phyloP scores from a whole-genome alignment of 1,140 invertebrate species.

The Pachyrhynchus sulphureomaculatus region DNA sequence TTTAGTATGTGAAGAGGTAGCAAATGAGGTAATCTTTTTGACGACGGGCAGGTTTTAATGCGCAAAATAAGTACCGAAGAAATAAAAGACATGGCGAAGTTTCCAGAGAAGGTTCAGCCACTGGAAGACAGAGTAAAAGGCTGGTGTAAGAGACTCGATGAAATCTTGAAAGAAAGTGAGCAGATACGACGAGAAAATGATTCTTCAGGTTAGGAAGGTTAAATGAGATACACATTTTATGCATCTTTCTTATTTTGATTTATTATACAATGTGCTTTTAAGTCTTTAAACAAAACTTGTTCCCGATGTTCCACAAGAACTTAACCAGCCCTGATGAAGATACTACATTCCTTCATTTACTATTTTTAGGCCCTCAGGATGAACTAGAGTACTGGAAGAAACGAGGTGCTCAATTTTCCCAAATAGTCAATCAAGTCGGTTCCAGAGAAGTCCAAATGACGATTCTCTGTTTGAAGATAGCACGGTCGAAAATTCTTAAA shows the following conservation, averaged over 20 bases:
- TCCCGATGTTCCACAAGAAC: no score
- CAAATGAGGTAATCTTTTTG: slow-evolving; percentile 73
- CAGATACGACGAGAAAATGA: slow-evolving; percentile 91
- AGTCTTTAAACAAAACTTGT: no score
- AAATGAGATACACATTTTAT: no score
- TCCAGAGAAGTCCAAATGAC: slow-evolving; percentile 72
- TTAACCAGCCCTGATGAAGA: no score
- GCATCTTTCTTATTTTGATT: no score
- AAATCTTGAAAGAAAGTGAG: slow-evolving; percentile 81
- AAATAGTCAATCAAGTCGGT: slow-evolving; percentile 81
- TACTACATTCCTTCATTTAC: no score
- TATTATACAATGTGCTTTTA: no score
- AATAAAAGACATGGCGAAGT: slow-evolving; percentile 66
- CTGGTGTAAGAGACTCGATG: slow-evolving; percentile 73
- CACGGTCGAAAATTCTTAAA: slow-evolving; percentile 82
- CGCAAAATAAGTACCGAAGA: slow-evolving; percentile 58
- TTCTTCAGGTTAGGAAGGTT: slow-evolving; percentile 74
- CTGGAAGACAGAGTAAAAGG: slow-evolving; percentile 69
- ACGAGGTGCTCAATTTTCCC: slow-evolving; percentile 87
- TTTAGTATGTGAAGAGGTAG: slow-evolving; percentile 78
- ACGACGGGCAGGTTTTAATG: slow-evolving; percentile 67
- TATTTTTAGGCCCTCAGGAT: slow-evolving; percentile 73
- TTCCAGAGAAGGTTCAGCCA: slow-evolving; percentile 59
- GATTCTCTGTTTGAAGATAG: slow-evolving; percentile 74
- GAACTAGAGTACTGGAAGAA: slow-evolving; percentile 97